Conservation (phyloP, 2,797 vertebrate genomes). For the Siniperca scherzeri region DNA sequence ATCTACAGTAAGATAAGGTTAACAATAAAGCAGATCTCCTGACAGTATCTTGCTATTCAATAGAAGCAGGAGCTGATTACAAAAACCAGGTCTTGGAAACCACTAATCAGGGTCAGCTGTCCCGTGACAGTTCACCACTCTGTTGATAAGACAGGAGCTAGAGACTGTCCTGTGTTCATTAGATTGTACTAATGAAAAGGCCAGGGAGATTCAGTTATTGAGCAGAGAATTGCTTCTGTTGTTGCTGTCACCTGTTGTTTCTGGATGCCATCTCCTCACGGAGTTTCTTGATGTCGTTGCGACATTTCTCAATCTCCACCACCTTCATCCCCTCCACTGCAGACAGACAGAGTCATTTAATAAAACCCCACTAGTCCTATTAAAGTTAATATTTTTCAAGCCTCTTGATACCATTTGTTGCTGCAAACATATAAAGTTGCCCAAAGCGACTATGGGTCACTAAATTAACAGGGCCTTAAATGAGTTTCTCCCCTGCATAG, state of each 20-base stretch:
- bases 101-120: not conserved
- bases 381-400: not conserved
- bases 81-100: not conserved
- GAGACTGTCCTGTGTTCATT: not conserved
- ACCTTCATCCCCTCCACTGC: slow-evolving; percentile 96
- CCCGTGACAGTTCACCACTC: not conserved
- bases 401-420: not conserved
- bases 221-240: not conserved
- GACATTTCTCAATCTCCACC: slow-evolving; percentile 98
- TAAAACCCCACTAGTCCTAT: not conserved
- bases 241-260: slow-evolving; percentile 81
- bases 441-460: not conserved
- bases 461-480: not conserved
- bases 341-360: slow-evolving; percentile 51
- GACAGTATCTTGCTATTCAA: not conserved
- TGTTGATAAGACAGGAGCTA: not conserved
- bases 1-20: not conserved
- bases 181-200: not conserved
- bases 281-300: slow-evolving; percentile 94
- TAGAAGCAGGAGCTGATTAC: not conserved
- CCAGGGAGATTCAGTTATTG: not conserved
- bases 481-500: not conserved
- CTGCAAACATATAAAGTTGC: not conserved
- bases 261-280: slow-evolving; percentile 93
- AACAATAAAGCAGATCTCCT: not conserved